These are phyloP conservation scores for Tragopan temminckii DNA, from an alignment of 2,797 vertebrate species.

Conservation along the genomic window DNA sequence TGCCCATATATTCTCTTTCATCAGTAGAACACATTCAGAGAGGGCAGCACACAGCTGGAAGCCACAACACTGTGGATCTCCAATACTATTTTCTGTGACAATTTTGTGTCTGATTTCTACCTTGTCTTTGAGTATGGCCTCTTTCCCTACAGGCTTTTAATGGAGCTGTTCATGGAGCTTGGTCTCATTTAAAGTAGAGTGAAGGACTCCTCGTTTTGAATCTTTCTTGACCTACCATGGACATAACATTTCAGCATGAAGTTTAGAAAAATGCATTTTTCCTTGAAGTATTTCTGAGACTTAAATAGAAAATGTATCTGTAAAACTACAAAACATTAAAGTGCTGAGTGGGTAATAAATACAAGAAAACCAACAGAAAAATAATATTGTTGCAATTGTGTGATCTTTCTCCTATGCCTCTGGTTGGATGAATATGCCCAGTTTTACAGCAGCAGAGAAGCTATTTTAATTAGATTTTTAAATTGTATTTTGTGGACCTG, in stretches of 20 bases:
- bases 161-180: background rate
- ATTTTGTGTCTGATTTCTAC: background rate
- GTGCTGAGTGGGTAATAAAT: background rate
- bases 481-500: conserved; percentile 18
- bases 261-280: background rate
- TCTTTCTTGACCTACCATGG: background rate
- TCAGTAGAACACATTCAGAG: background rate
- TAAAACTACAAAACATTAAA: too few species aligned
- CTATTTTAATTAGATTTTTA: conserved; percentile 27
- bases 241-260: background rate
- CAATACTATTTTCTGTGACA: background rate
- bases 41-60: background rate
- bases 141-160: background rate
- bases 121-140: background rate
- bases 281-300: too few species aligned
- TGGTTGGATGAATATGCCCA: background rate
- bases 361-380: conserved; percentile 5
- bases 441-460: background rate
- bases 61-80: background rate
- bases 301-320: too few species aligned
- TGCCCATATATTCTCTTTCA: background rate
- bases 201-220: background rate
- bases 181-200: background rate
- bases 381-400: background rate
- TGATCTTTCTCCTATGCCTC: background rate